Conservation (phyloP, 2,888 invertebrate species). For the Synanthedon tipuliformis region DNA sequence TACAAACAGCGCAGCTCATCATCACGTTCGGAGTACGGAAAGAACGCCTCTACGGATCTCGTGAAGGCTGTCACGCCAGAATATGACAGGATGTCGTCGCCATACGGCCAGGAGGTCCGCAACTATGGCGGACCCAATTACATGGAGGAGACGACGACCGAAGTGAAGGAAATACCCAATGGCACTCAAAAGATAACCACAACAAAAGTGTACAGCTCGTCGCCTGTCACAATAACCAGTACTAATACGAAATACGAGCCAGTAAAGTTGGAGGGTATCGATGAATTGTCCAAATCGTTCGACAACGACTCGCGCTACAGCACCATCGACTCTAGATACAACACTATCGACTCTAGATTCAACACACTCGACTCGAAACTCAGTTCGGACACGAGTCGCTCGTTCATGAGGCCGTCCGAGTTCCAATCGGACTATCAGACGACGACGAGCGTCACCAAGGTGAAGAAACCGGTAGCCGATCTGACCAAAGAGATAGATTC, state of each 20-base stretch:
- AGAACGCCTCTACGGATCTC: slow-evolving; percentile 35
- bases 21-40: slow-evolving; percentile 7
- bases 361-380: slow-evolving; percentile 58
- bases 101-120: slow-evolving; percentile 51
- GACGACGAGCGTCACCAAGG: slow-evolving; percentile 30
- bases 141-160: slow-evolving; percentile 62
- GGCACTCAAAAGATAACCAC: slow-evolving; percentile 69
- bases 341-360: slow-evolving; percentile 55
- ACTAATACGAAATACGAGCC: slow-evolving; percentile 64
- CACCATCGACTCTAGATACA: slow-evolving; percentile 51
- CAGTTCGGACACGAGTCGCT: slow-evolving; percentile 59
- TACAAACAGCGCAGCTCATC: slow-evolving; percentile 9
- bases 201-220: slow-evolving; percentile 69
- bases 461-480: slow-evolving; percentile 40
- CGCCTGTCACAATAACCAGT: slow-evolving; percentile 62
- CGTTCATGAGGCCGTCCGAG: slow-evolving; percentile 65
- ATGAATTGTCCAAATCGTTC: slow-evolving; percentile 63
- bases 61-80: slow-evolving; percentile 54
- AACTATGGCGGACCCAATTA: slow-evolving; percentile 56
- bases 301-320: slow-evolving; percentile 64
- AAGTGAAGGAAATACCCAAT: slow-evolving; percentile 67
- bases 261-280: slow-evolving; percentile 58
- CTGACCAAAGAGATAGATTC: slow-evolving; percentile 63
- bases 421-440: slow-evolving; percentile 53
- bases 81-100: slow-evolving; percentile 52